Conservation (phyloP, 2,888 invertebrate genomes). For the Eurois occulta region DNA sequence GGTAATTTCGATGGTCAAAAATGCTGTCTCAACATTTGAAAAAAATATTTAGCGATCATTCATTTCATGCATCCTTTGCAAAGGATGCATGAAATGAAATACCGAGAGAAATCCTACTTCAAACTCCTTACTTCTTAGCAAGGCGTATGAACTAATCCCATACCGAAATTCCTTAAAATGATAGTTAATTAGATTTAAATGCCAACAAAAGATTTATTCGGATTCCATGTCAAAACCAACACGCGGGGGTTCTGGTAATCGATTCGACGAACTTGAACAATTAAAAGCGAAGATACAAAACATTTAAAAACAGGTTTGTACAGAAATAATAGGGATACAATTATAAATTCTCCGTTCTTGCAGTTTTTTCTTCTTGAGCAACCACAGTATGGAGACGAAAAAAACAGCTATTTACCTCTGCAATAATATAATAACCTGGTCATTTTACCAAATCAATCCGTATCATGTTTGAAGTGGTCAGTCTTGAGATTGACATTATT, state of each 20-base stretch:
- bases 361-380: conserved; percentile 6
- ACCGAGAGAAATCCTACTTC: neutral
- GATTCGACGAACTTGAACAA: conserved; percentile 54
- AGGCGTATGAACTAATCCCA: neutral
- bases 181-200: conserved; percentile 23
- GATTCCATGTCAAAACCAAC: conserved; percentile 36
- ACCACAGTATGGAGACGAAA: neutral
- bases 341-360: conserved; percentile 29
- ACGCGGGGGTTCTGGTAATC: conserved; percentile 44
- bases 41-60: too few relatives aligned
- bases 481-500: neutral
- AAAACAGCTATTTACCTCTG: neutral
- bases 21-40: neutral
- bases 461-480: neutral
- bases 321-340: conserved; percentile 28
- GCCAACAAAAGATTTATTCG: conserved; percentile 29
- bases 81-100: neutral
- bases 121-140: neutral
- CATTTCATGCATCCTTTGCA: too few relatives aligned
- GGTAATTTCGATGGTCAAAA: neutral
- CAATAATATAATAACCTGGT: conserved; percentile 1
- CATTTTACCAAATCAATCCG: neutral
- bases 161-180: conserved; percentile 24
- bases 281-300: conserved; percentile 32
- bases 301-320: conserved; percentile 48